Base-by-base conservation (phyloP, 2,113 vertebrate genomes). In the Peromyscus polionotus region DNA sequence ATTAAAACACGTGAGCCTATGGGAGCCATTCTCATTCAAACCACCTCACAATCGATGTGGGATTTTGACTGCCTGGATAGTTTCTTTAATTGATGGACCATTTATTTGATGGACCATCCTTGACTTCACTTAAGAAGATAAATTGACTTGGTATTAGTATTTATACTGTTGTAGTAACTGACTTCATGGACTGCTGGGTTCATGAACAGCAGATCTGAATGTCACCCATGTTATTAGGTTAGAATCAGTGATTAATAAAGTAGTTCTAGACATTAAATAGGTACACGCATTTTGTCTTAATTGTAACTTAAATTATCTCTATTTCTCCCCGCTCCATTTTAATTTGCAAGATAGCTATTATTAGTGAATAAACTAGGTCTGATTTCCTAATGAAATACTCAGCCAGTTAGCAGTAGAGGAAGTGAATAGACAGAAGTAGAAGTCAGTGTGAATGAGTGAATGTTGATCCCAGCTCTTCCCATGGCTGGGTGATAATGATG, bases 81-180 rank as follows among this genome's bases (percentile, higher is more conserved):
- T 42, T 84, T 63, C 36, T 97, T 96, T 36, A 93, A 97, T 68
- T 1, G 0, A 51, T 42, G 65, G 0, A 95, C 84, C 90, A 88
- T 54, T 80, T 87, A 72, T 94, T 95, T 97, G 70, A 68, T 90
- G 36, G 33, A 48, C 89, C 76, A 76, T 26, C 33, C 77, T 95
- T 91, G 42, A 95, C 91, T 88, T 93, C 11, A 65, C 90, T 96
- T 77, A 94, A 95, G 7, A 5, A 95, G 80, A 76, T 96, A 95
- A 95, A 70, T 86, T 97, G 76, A 95, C 81, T 95, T 80, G 92
- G 88, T 86, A 73, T 93, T 39, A 79, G 96, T 96, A 89, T 96
- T 98, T 97, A 83, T 22, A 93, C 42, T 10, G 51, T 75, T 51
- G 33, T 81, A 88, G 51, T 81, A 92, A 96, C 85, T 97, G 95